A percentile compares a stretch with the other conserved stretches of the same genome.
Conservation (phyloP, 2,888 invertebrate species). For the Opisthograptis luteolata region DNA sequence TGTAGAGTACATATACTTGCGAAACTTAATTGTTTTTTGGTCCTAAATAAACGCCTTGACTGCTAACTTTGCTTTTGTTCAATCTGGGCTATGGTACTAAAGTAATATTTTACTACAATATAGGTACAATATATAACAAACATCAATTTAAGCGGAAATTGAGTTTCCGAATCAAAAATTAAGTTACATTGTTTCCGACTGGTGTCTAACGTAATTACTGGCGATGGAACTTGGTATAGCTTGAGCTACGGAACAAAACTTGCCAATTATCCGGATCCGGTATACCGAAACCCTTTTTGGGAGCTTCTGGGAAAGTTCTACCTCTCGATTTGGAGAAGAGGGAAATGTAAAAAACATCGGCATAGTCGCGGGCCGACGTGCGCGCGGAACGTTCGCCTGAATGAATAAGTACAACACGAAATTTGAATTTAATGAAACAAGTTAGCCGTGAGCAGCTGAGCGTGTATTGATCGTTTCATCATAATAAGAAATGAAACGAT, state of each 20-base stretch:
- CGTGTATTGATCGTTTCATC: conserved; percentile 70
- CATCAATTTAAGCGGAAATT: conserved; percentile 13
- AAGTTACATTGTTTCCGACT: conserved; percentile 39
- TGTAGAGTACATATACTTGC: conserved; percentile 69
- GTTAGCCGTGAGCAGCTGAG: conserved; percentile 78
- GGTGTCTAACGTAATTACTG: conserved; percentile 42
- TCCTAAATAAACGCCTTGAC: conserved; percentile 70
- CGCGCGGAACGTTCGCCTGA: conserved; percentile 71
- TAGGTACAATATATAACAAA: no score
- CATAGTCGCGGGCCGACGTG: conserved; percentile 58
- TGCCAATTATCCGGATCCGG: conserved; percentile 49
- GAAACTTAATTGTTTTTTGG: conserved; percentile 74
- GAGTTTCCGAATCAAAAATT: conserved; percentile 35
- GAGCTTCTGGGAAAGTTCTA: conserved; percentile 46
- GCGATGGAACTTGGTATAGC: conserved; percentile 36
- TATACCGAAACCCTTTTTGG: conserved; percentile 45
- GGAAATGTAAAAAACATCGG: conserved; percentile 72
- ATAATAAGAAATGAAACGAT: conserved; percentile 55
- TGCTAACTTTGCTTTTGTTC: conserved; percentile 63
- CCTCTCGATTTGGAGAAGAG: conserved; percentile 50
- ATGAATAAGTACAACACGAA: conserved; percentile 85
- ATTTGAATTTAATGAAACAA: conserved; percentile 86
- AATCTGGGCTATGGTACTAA: conserved; percentile 49
- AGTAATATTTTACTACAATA: conserved; percentile 20
- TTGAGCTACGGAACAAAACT: conserved; percentile 45